Evolutionary conservation across 2,888 invertebrate species (phyloP), one percentile per base, ranked within the genome.

Genomic region (Nemotelus pantherinus): DNA sequence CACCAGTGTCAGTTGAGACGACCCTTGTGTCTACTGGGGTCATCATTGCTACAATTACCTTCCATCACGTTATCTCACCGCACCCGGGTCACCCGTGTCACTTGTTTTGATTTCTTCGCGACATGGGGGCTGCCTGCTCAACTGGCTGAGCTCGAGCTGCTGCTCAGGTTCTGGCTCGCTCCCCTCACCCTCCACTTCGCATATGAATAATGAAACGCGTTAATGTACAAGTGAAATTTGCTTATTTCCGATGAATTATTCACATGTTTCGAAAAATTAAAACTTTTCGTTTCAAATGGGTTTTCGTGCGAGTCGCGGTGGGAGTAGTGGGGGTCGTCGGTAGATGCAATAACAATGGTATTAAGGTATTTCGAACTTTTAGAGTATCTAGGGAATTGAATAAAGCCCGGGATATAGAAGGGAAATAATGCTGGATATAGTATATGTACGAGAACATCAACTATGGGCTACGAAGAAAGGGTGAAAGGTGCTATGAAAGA

Each of bases 181-280:
- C 45, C 58, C 65, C 25, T 57, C 43, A 43, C 71, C 41, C 47
- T 47, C 50, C 50, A 57, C 48, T 41, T 63, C 64, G 53, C 67
- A 45, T 75, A 79, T 79, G 74, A 77, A 79, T 79, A 79, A 79
- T 79, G 64, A 70, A 79, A 71, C 53, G 63, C 57, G 58, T 63
- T 78, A 79, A 76, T 77, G 75, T 79, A 60, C 48, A 75, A 79
- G 75, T 79, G 75, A 55, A 79, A 79, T 79, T 77, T 75, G 79
- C 77, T 79, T 79, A 79, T 77, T 74, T 70, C 63, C 47, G 53
- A 75, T 79, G 77, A 77, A 79, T 79, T 55, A 79, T 79, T 79
- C 64, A 78, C 76, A 63, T 48, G 43, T 67, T 70, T 45, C 47
- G 67, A 77, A 77, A 77, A 77, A 76, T 76, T 43, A 41, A 50